Percentiles rank a stretch among this genome's conserved stretches.
Conservation (phyloP, 1,140 invertebrate genomes). For the Dufourea novaeangliae region DNA sequence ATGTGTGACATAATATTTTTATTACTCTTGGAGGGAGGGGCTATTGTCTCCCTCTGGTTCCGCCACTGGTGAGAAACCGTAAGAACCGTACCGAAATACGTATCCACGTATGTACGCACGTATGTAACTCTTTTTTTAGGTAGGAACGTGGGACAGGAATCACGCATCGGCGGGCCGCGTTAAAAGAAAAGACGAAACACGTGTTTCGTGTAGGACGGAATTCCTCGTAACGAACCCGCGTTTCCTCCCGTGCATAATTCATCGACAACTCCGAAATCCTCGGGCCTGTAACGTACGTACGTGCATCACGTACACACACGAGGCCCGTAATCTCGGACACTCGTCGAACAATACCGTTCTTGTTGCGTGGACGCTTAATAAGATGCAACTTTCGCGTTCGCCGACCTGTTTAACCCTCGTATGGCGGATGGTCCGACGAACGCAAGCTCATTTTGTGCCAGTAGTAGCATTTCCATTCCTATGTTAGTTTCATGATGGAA, state of each 20-base stretch:
- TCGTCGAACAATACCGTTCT: neutral
- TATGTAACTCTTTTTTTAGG: slow-evolving; percentile 12
- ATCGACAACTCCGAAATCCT: slow-evolving; percentile 9
- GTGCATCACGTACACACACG: neutral
- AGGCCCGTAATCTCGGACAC: neutral
- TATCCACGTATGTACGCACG: neutral
- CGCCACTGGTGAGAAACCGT: too few species aligned
- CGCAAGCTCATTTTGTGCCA: too few species aligned
- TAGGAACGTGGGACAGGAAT: slow-evolving; percentile 47
- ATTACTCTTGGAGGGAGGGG: too few species aligned
- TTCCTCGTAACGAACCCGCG: slow-evolving; percentile 24
- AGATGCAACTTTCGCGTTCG: neutral
- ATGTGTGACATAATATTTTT: too few species aligned
- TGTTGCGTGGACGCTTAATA: neutral
- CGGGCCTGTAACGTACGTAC: neutral
- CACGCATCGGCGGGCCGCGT: slow-evolving; percentile 32
- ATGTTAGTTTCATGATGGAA: too few species aligned
- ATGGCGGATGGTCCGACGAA: too few species aligned
- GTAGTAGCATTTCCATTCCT: too few species aligned
- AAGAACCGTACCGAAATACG: slow-evolving; percentile 18
- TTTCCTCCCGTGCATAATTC: slow-evolving; percentile 37
- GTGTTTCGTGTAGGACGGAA: slow-evolving; percentile 26
- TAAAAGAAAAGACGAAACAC: slow-evolving; percentile 34
- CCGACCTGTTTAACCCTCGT: too few species aligned
- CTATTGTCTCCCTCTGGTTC: too few species aligned